Evolutionary conservation across 2,113 vertebrate species (phyloP).

Genomic region (Platysternon megacephalum): DNA sequence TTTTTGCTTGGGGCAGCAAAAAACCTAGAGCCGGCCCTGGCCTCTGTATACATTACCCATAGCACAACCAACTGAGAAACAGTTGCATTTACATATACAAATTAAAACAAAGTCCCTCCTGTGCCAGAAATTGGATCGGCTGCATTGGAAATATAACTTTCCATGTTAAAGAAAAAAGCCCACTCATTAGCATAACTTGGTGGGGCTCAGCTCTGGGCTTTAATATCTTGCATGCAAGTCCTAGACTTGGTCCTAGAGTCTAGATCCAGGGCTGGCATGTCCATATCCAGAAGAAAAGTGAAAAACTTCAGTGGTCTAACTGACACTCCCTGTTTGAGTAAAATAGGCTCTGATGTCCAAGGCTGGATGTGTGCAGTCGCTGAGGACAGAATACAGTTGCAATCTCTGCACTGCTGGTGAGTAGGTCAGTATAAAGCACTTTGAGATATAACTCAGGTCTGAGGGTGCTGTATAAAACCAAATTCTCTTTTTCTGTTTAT

Average conservation of each 20-base stretch:
- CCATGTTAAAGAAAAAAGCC: background rate
- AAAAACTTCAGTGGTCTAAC: background rate
- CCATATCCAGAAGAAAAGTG: background rate
- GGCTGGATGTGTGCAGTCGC: background rate
- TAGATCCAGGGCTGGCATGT: rapidly evolving
- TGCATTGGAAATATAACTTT: background rate
- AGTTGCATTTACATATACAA: conserved; percentile 6
- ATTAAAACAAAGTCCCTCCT: background rate
- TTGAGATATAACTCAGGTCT: background rate
- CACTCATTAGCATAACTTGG: background rate
- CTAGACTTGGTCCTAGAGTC: background rate
- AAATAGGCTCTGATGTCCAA: background rate
- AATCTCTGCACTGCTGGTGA: background rate
- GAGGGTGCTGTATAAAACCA: background rate
- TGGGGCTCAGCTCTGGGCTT: background rate
- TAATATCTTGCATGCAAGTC: background rate
- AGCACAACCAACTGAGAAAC: background rate
- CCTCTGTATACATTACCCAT: background rate
- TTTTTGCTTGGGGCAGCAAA: no score
- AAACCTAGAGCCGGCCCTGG: no score
- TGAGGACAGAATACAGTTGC: background rate
- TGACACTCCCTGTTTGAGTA: rapidly evolving
- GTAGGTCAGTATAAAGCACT: background rate
- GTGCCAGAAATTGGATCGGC: background rate
- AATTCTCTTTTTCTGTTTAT: background rate